Evolutionary conservation across 1,140 invertebrate genomes (phyloP), one percentile per base, ranked within the genome.

Genomic region (Lepidotrigona ventralis): DNA sequence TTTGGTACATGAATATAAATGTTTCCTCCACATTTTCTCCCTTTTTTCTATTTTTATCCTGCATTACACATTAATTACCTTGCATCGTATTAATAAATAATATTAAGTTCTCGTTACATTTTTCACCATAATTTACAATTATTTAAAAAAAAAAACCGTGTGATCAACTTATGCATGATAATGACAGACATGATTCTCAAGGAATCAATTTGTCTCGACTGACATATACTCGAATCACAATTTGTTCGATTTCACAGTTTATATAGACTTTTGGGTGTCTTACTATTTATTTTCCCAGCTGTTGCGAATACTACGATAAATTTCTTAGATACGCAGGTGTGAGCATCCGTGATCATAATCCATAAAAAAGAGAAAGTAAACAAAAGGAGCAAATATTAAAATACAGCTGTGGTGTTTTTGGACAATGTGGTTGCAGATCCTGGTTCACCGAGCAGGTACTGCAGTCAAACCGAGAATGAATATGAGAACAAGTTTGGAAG

Each of bases 401-500:
- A 39, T 51, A 54, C 46, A 73, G 19, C 80, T 54, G 46, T 58
- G 39, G 56, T 73, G 46, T 79, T 39, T 73, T 88, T 89, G 90
- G 90, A 84, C 89, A 79, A 90, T 90, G 81, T 93, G 80, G 76
- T 93, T 93, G 79, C 93, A 93, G 93, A 93, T 93, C 78, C 72
- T 88, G 87, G 84, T 86, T 74, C 84, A 64, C 81, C 84, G 79
- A 90, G 90, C 86, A 88, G 83, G 74, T 90, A 68, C 73, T 89
- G 85, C 90, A 89, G 85, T 87, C 78, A 86, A 75, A 86, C 80
- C 86, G 81, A 78, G 63, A 81, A 76, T 71, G 80, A 85, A 14
- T 15, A 70, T 64, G 69, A 60, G 14, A 21, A 53, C 26, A 68
- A 70, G 39, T 63, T 33, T 29, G 39, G 53, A 29, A 58, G 39